Percentiles rank a stretch among this genome's conserved stretches.
Conservation (phyloP, 92 coral and sea anemone genomes). For the Anthopleura xanthogrammica region DNA sequence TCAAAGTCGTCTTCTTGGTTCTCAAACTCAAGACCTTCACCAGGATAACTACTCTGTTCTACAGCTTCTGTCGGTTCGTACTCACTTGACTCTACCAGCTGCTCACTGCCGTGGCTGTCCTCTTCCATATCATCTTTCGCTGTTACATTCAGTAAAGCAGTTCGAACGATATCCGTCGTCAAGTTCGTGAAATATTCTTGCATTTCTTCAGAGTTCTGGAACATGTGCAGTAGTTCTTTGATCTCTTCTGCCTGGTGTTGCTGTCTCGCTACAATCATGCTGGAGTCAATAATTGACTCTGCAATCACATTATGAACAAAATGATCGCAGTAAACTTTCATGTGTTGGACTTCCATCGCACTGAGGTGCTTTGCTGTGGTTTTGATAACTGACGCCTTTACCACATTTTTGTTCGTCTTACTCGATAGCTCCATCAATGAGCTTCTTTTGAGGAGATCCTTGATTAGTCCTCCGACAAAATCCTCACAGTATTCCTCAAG, state of each 20-base stretch:
- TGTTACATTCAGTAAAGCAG: constrained; percentile 63
- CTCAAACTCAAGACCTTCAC: constrained; percentile 18
- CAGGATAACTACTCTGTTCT: constrained; percentile 10
- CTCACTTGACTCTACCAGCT: neutral
- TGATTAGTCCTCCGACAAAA: constrained; percentile 67
- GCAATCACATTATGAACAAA: constrained; percentile 71
- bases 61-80: neutral
- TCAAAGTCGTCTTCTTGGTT: constrained; percentile 22
- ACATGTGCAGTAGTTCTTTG: constrained; percentile 30
- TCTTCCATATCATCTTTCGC: constrained; percentile 20
- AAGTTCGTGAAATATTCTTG: constrained; percentile 74
- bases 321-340: constrained; percentile 71
- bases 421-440: constrained; percentile 6
- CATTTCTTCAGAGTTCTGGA: constrained; percentile 60
- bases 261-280: constrained; percentile 41
- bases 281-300: constrained; percentile 73
- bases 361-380: constrained; percentile 54
- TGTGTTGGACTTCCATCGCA: constrained; percentile 51
- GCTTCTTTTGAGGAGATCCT: constrained; percentile 47
- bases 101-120: neutral
- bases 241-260: constrained; percentile 24
- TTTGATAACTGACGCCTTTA: constrained; percentile 17
- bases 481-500: constrained; percentile 82
- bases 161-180: constrained; percentile 69
- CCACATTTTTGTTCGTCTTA: constrained; percentile 7